phyloP scores from a whole-genome alignment of 2,888 invertebrate species.

The Tinea pellionella region DNA sequence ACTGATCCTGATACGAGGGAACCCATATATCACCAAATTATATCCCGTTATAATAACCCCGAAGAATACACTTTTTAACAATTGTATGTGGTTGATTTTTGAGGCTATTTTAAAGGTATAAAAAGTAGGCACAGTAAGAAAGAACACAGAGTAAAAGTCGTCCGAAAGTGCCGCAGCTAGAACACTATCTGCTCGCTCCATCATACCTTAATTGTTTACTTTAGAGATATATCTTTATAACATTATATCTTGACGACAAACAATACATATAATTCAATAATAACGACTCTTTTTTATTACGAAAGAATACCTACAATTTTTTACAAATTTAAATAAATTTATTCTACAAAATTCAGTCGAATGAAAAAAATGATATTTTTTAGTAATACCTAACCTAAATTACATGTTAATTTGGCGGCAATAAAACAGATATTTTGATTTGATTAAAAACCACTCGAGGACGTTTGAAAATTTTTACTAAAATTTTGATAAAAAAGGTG shows the following conservation, averaged over 20 bases:
- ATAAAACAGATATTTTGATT: background rate
- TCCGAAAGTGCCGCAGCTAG: constrained; percentile 31
- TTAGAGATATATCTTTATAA: constrained; percentile 60
- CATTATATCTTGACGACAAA: constrained; percentile 33
- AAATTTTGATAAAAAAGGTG: background rate
- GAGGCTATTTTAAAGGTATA: too few species aligned
- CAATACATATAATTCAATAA: background rate
- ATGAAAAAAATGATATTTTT: too few species aligned
- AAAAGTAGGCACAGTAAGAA: too few species aligned
- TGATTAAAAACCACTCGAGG: background rate
- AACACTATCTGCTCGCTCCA: constrained; percentile 45
- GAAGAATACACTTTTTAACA: too few species aligned
- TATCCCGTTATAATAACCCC: background rate
- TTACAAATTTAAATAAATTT: too few species aligned
- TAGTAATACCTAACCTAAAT: background rate
- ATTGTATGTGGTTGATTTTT: too few species aligned
- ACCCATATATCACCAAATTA: background rate
- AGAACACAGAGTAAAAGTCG: constrained; percentile 19
- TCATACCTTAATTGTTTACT: constrained; percentile 40
- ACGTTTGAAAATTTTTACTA: background rate
- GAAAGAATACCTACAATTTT: too few species aligned
- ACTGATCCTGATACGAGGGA: constrained; percentile 19
- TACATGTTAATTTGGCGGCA: background rate
- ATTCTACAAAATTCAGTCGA: too few species aligned
- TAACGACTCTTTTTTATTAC: background rate